phyloP scores from a whole-genome alignment of 37 sponge, comb jelly and placozoan genomes.

The Tethya wilhelma region DNA sequence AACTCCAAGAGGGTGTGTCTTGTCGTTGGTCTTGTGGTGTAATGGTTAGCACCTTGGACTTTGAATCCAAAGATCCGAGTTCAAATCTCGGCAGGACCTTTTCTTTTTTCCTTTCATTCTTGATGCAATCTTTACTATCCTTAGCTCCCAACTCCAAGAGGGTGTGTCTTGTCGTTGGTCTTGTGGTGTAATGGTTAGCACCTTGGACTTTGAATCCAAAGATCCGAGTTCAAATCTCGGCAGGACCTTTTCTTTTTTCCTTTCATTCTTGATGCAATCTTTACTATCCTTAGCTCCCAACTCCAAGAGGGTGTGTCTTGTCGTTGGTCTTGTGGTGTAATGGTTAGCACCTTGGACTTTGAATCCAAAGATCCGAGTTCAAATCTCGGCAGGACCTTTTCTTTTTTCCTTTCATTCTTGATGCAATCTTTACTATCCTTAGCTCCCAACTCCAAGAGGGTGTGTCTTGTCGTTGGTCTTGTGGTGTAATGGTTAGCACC shows the following conservation, averaged over 20 bases:
- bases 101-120: conserved; percentile 21
- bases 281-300: no score
- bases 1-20: not conserved
- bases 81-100: conserved; percentile 67
- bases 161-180: conserved; percentile 18
- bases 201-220: conserved; percentile 77
- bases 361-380: conserved; percentile 77
- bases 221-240: conserved; percentile 73
- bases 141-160: no score
- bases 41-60: conserved; percentile 75
- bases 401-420: conserved; percentile 13
- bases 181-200: conserved; percentile 65
- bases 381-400: conserved; percentile 64
- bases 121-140: not conserved
- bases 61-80: conserved; percentile 77
- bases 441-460: no score
- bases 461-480: not conserved
- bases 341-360: conserved; percentile 75
- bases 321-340: conserved; percentile 52
- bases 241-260: conserved; percentile 52
- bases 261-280: not conserved
- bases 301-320: not conserved
- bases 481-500: conserved; percentile 25
- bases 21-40: conserved; percentile 47
- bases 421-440: not conserved